These are phyloP conservation scores for Enteromius paludinosus DNA, from an alignment of 2,797 vertebrate species.

Conservation along the genomic window DNA sequence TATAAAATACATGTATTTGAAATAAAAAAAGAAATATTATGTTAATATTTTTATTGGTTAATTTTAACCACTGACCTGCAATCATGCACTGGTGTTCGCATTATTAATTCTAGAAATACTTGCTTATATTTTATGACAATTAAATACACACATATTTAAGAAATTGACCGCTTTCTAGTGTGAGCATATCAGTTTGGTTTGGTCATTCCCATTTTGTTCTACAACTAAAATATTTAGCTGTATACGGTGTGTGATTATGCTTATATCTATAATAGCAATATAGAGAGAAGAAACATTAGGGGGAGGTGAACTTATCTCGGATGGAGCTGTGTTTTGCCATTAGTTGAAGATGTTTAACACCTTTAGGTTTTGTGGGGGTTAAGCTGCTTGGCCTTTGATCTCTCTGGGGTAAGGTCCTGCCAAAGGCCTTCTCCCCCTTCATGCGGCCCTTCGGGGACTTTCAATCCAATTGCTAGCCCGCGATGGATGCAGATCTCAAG, in stretches of 20 bases:
- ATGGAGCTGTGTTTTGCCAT: constrained; percentile 65
- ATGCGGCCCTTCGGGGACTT: constrained; percentile 79
- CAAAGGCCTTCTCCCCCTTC: constrained; percentile 76
- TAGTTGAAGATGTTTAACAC: constrained; percentile 81
- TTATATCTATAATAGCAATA: constrained; percentile 24
- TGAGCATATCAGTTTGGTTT: not conserved
- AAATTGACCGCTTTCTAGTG: not conserved
- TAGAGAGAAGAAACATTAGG: constrained; percentile 29
- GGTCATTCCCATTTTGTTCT: not conserved
- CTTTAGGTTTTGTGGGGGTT: constrained; percentile 78
- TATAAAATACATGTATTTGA: not conserved
- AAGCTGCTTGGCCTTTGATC: constrained; percentile 82
- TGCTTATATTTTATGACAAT: not conserved
- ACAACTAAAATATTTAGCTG: not conserved
- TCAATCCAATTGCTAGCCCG: constrained; percentile 92
- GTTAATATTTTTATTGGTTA: not conserved
- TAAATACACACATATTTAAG: not conserved
- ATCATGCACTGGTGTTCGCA: not conserved
- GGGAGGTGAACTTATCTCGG: constrained; percentile 68
- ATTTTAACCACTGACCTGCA: not conserved
- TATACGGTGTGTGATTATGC: constrained; percentile 9
- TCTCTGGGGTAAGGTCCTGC: constrained; percentile 76
- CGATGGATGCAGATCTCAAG: constrained; percentile 99
- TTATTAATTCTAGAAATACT: not conserved
- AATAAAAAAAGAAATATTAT: not conserved